phyloP scores from a whole-genome alignment of 1,140 invertebrate species.

The Portunus trituberculatus region DNA sequence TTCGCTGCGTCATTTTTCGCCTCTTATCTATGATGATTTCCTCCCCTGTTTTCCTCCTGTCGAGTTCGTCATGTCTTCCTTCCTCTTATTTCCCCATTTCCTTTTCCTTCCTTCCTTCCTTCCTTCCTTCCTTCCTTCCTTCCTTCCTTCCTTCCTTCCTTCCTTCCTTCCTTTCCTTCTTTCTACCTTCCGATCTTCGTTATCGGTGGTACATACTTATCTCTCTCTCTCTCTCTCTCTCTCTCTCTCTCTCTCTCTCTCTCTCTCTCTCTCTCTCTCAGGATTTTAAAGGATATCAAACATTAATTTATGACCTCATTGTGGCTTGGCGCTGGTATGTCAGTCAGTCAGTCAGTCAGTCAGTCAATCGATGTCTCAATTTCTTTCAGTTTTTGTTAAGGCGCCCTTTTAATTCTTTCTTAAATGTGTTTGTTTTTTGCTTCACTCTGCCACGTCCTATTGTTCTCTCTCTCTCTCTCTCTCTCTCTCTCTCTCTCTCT shows the following conservation, averaged over 20 bases:
- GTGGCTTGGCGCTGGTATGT: too few species aligned
- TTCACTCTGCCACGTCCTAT: too few species aligned
- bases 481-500: too few species aligned
- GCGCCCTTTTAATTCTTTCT: too few species aligned
- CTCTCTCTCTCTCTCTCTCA: background rate
- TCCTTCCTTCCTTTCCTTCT: background rate
- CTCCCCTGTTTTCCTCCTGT: background rate
- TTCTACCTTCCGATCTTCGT: background rate
- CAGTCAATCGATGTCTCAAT: background rate
- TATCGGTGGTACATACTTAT: too few species aligned
- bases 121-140: background rate
- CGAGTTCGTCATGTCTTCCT: background rate
- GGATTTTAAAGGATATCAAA: background rate
- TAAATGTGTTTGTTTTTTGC: too few species aligned
- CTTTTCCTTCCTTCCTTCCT: background rate
- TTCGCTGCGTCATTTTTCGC: background rate
- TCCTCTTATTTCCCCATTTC: background rate
- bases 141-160: background rate
- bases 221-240: constrained; percentile 32
- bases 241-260: constrained; percentile 32
- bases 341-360: background rate
- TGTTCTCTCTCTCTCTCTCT: too few species aligned
- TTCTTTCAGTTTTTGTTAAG: too few species aligned
- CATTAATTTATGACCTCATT: too few species aligned
- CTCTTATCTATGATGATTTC: background rate